A percentile compares a stretch with the other conserved stretches of the same genome.
Evolutionary conservation across 2,113 vertebrate genomes (phyloP).

Genomic region (Callithrix jacchus): DNA sequence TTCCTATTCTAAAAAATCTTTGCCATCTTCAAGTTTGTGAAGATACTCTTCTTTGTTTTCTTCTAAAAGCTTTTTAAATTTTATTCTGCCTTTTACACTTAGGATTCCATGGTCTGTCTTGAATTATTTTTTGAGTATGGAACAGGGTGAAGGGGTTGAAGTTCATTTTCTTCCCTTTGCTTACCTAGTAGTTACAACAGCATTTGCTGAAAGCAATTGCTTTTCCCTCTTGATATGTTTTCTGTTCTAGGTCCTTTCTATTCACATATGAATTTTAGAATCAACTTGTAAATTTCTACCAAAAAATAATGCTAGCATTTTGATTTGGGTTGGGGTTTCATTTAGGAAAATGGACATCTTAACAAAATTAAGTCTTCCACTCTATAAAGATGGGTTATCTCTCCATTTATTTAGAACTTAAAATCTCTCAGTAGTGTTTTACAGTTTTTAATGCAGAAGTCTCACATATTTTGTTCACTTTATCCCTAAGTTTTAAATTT

Average conservation of each 20-base stretch:
- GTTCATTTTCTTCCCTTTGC: not conserved
- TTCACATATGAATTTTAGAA: not conserved
- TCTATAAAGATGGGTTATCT: not conserved
- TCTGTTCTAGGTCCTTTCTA: not conserved
- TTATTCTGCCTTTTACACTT: not conserved
- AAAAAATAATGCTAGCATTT: not conserved
- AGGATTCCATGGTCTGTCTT: not conserved
- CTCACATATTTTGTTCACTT: not conserved
- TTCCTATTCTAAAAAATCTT: not conserved
- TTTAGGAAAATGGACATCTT: not conserved
- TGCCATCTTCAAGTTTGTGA: not conserved
- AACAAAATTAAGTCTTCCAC: not conserved
- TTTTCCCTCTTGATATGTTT: not conserved
- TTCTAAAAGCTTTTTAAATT: not conserved
- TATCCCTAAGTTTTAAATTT: not conserved
- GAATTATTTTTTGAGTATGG: not conserved
- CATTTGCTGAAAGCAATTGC: not conserved
- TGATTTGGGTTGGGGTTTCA: not conserved
- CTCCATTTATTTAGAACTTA: not conserved
- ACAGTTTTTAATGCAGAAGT: not conserved
- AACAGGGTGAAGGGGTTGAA: not conserved
- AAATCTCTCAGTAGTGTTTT: not conserved
- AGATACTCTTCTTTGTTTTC: not conserved
- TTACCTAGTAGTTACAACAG: not conserved
- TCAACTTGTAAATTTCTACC: not conserved